phyloP scores from a whole-genome alignment of 1,140 invertebrate genomes.

The Drosophila pseudoobscura region DNA sequence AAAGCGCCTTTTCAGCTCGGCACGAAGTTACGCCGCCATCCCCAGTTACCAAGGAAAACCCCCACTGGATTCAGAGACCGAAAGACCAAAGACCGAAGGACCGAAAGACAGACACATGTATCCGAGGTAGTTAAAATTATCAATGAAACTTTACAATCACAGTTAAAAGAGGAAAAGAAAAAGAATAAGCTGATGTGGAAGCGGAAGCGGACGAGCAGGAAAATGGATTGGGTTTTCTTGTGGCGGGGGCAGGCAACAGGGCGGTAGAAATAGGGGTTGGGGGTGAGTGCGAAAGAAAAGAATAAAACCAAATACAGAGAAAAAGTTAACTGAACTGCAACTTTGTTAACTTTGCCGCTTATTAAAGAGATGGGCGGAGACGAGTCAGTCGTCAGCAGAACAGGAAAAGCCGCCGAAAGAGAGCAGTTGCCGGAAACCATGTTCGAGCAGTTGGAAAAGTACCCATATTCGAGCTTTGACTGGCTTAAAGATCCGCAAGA shows the following conservation, averaged over 20 bases:
- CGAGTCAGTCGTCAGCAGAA: not conserved
- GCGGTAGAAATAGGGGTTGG: not conserved
- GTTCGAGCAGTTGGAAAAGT: not conserved
- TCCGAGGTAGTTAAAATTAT: conserved; percentile 74
- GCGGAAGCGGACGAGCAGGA: not conserved
- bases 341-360: conserved; percentile 70
- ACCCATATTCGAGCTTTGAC: conserved; percentile 10
- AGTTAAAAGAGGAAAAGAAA: conserved; percentile 15
- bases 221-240: conserved; percentile 6
- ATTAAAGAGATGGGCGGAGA: conserved; percentile 35
- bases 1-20: conserved; percentile 63
- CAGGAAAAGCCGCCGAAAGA: not conserved
- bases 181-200: not conserved
- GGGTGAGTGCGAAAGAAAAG: not conserved
- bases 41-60: not conserved
- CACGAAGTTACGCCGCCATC: conserved; percentile 13
- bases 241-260: not conserved
- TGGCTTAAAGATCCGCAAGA: conserved; percentile 23
- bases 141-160: conserved; percentile 79
- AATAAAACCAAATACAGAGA: conserved; percentile 32
- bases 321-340: conserved; percentile 52
- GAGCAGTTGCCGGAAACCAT: too few relatives aligned
- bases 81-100: not conserved
- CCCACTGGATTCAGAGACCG: not conserved
- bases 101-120: conserved; percentile 37